Base-by-base conservation (phyloP, 2,113 vertebrate species). In the Ammodytes marinus region DNA sequence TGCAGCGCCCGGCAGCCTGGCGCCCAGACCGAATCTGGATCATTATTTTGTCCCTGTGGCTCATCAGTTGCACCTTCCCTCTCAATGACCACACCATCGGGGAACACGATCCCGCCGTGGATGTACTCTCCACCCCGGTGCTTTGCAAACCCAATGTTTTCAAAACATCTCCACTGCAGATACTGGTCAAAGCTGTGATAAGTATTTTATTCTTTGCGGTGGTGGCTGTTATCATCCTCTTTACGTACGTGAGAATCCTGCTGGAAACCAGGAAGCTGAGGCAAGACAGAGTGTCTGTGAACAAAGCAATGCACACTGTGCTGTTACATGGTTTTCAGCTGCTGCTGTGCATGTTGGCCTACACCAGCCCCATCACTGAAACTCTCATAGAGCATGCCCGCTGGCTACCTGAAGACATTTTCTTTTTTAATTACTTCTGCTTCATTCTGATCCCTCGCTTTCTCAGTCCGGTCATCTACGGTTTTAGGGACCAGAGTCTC, bases 381-480 rank as follows among this genome's bases (percentile, higher is more conserved):
- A 69, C 0, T 58, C 70, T 95, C 6, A 73, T 40, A 2, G 53
- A 85, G n/a, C 59, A 86, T 4, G 42, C 46, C 0, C 65, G 70
- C 0, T 94, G 91, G 92, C 45, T 39, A 14, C 63, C 45, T 0
- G 85, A 91, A 3, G 86, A 95, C 52, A 12, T 95, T 0, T 0
- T 79, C 54, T 96, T 86, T 85, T 87, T 95, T 40, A 88, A 87
- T 76, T 96, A 64, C 67, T 93, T 95, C 69, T 90, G 89, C 50
- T 95, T 96, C 58, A 54, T 94, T 2, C 70, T 96, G 2, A 58
- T 94, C 37, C 95, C 94, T 0, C 93, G 93, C 17, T 91, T 94
- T 35, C 93, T 95, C 71, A 95, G 94, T 67, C 95, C 95, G 0
- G 91, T 95, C 63, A 95, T 95, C 68, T 95, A 95, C 0, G 94